Evolutionary conservation across 2,797 vertebrate species (phyloP), one percentile per base, ranked within the genome.

Genomic region (Sebastes nivosus): DNA sequence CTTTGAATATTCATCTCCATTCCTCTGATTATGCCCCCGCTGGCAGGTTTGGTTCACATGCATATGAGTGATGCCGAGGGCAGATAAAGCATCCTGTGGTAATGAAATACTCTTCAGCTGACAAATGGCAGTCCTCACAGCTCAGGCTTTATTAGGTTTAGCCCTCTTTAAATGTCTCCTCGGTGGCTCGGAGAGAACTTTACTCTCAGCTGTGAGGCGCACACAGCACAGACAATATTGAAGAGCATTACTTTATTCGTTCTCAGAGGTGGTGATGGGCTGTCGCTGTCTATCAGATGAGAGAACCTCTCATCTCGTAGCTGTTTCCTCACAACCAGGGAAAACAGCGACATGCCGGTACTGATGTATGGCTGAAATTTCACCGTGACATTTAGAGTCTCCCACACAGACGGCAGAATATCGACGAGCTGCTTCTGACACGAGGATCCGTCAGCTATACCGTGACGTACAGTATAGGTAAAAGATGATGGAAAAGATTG

Each of bases 51-150:
- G 66, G 25, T 72, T 82, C 74, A 76, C 76, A 85, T 75, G 74
- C 32, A 46, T 75, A 80, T 90, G 82, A 90, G 69, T 55, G 81
- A 87, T 78, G 67, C 78, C 3, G 13, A 73, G 65, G 68, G 82
- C 77, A 68, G 74, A 87, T 80, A 86, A 85, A 86, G 46, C 71
- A 63, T 81, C 67, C 42, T 36, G 38, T 64, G 84, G 63, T 91
- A 90, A 93, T 92, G 80, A 93, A 92, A 91, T 83, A 86, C 82
- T 88, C 71, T 11, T 32, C 81, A 27, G 72, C 68, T 88, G 83
- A 92, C 75, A 78, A 86, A 93, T 83, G 69, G 72, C 69, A 63
- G 75, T 84, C 81, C 73, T 79, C 82, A 73, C 76, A 73, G 59
- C 76, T 68, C 70, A 58, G 54, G 52, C 68, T 70, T 88, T 87